Conservation (phyloP, 2,888 invertebrate genomes). For the Sphecodes monilicornis region DNA sequence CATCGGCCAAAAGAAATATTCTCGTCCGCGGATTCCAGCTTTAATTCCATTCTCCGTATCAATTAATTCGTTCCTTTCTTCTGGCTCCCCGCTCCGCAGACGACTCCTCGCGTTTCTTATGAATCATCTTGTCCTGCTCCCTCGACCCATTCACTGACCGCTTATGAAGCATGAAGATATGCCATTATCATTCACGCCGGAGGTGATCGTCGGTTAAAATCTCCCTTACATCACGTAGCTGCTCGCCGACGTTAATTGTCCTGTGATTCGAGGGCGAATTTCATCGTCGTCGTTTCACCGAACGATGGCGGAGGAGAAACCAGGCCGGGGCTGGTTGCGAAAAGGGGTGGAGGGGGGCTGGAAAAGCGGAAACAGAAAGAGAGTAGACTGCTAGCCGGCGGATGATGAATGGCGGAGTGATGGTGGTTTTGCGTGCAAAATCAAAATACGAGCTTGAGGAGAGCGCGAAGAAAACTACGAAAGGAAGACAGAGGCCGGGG, state of each 20-base stretch:
- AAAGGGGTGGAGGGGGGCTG: conserved; percentile 23
- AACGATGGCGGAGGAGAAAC: neutral
- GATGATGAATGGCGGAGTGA: conserved; percentile 83
- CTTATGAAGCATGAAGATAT: conserved; percentile 42
- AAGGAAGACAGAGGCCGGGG: conserved; percentile 57
- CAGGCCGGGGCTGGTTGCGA: neutral
- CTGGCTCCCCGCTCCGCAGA: neutral
- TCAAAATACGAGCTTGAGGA: conserved; percentile 67
- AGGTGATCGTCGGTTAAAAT: conserved; percentile 32
- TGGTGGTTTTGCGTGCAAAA: conserved; percentile 83
- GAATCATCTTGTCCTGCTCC: conserved; percentile 35
- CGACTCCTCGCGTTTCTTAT: conserved; percentile 37
- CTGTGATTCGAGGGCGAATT: conserved; percentile 65
- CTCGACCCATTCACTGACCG: neutral
- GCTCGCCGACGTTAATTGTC: conserved; percentile 63
- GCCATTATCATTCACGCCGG: conserved; percentile 46
- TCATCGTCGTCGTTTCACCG: conserved; percentile 58
- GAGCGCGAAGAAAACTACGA: conserved; percentile 48
- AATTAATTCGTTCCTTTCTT: conserved; percentile 43
- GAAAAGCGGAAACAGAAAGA: conserved; percentile 71
- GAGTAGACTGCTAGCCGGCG: conserved; percentile 72
- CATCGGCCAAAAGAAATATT: neutral
- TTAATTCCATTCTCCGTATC: conserved; percentile 51
- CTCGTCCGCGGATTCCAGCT: conserved; percentile 21
- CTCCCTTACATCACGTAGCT: conserved; percentile 38